Conservation (phyloP, 2,888 invertebrate species). For the Pseudoips prasinana region DNA sequence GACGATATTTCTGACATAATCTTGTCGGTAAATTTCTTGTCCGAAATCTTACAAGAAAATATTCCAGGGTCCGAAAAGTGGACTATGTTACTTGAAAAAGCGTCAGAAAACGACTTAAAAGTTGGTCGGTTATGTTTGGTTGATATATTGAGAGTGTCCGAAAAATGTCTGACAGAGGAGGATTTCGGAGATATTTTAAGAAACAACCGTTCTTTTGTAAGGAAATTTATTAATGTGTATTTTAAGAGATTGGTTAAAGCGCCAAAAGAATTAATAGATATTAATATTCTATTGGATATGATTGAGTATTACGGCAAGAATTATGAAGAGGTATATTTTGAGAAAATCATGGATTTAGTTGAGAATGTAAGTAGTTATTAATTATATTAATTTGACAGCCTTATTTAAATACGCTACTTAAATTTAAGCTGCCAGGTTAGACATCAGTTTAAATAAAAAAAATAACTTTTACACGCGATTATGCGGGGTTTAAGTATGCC, state of each 20-base stretch:
- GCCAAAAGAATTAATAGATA: not conserved
- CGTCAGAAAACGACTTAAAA: not conserved
- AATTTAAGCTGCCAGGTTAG: too few relatives aligned
- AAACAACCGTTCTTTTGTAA: slow-evolving; percentile 23
- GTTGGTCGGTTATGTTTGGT: slow-evolving; percentile 17
- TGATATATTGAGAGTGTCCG: slow-evolving; percentile 40
- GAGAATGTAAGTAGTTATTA: slow-evolving; percentile 48
- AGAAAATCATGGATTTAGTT: slow-evolving; percentile 37
- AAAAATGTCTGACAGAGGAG: slow-evolving; percentile 24
- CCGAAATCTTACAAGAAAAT: slow-evolving; percentile 18
- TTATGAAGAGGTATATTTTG: slow-evolving; percentile 26
- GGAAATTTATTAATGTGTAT: slow-evolving; percentile 25
- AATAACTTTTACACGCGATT: too few relatives aligned
- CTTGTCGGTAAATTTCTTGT: slow-evolving; percentile 31
- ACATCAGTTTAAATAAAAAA: too few relatives aligned
- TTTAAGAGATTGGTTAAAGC: slow-evolving; percentile 12
- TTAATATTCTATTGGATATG: slow-evolving; percentile 36
- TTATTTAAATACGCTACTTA: too few relatives aligned
- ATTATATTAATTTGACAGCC: too few relatives aligned
- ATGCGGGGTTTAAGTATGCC: too few relatives aligned
- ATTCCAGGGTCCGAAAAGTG: slow-evolving; percentile 7
- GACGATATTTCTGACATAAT: slow-evolving; percentile 6
- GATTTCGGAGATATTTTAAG: slow-evolving; percentile 31
- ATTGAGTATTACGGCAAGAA: slow-evolving; percentile 36
- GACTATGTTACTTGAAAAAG: slow-evolving; percentile 2